phyloP scores from a whole-genome alignment of 2,797 vertebrate species.

The Sebastes minor region DNA sequence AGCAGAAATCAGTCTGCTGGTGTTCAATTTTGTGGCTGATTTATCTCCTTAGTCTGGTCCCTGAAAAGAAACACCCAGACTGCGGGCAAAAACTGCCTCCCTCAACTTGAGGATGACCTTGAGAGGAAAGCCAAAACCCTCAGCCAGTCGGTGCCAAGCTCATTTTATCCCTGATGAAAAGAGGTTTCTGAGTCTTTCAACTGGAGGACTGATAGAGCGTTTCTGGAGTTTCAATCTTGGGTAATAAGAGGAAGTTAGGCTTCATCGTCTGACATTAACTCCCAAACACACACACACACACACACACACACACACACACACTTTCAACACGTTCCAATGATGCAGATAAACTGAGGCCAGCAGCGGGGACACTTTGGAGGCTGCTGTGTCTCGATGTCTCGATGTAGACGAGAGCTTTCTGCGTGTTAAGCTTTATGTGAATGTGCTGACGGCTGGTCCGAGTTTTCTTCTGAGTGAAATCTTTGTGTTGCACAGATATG shows the following conservation, averaged over 20 bases:
- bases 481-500: constrained; percentile 39
- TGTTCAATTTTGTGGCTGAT: background rate
- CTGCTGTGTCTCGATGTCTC: constrained; percentile 30
- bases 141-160: constrained; percentile 43
- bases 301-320: background rate
- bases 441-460: constrained; percentile 52
- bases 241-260: constrained; percentile 43
- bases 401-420: constrained; percentile 24
- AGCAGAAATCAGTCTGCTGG: background rate
- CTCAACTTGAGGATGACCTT: constrained; percentile 57
- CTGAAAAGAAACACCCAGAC: constrained; percentile 13
- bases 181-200: constrained; percentile 52
- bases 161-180: constrained; percentile 70
- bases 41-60: background rate
- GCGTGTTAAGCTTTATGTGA: constrained; percentile 35
- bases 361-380: constrained; percentile 24
- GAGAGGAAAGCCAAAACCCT: constrained; percentile 47
- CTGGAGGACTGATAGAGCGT: constrained; percentile 27
- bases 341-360: constrained; percentile 41
- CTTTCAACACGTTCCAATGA: constrained; percentile 67
- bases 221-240: constrained; percentile 25
- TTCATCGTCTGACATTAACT: constrained; percentile 18
- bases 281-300: background rate
- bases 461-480: constrained; percentile 20
- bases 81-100: background rate